Evolutionary conservation across 1,140 invertebrate genomes (phyloP), one percentile per base, ranked within the genome.

Genomic region (Aleiodes sp.): DNA sequence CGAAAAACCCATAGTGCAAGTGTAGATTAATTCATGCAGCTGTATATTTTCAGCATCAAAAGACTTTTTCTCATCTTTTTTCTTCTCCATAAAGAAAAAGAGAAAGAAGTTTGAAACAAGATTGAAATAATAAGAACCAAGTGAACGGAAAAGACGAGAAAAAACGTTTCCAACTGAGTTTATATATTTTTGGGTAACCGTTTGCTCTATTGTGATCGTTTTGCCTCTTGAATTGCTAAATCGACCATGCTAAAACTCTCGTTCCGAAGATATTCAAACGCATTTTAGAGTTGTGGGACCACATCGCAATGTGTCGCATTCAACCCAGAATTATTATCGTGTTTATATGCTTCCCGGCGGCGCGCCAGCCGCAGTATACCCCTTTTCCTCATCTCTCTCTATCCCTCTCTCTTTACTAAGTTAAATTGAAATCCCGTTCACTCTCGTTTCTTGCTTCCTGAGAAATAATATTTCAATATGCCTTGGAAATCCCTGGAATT

Each of bases 341-440:
- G 56, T 59, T 59, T 59, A 59, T 31, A n/a, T 59, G 21, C 28
- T 59, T 31, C 26, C 12, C 28, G 28, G 26, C 28, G 26, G 26
- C 26, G 26, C 28, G 56, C 28, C 28, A 59, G 56, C 56, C 28
- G 14, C 28, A 59, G 21, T 56, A 24, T 59, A 31, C 14, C 14
- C 28, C 28, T 31, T 14, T 59, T 33, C n/a, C 1, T 12, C 28
- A n/a, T 26, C 12, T 14, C 28, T 14, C 26, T 26, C 56, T 0
- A 31, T 28, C 24, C n/a, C 24, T 26, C n/a, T 59, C 26, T 52
- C 46, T 10, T 21, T 24, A 52, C 46, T 52, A 16, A 52, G 46
- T 52, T 52, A 31, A 59, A 59, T 59, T 59, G 56, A 59, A 59
- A 59, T 59, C 56, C 56, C 56, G 56, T 59, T 59, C 56, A 59